Evolutionary conservation across 2,797 vertebrate genomes (phyloP).

Genomic region (Enteromius afrohamiltoni): DNA sequence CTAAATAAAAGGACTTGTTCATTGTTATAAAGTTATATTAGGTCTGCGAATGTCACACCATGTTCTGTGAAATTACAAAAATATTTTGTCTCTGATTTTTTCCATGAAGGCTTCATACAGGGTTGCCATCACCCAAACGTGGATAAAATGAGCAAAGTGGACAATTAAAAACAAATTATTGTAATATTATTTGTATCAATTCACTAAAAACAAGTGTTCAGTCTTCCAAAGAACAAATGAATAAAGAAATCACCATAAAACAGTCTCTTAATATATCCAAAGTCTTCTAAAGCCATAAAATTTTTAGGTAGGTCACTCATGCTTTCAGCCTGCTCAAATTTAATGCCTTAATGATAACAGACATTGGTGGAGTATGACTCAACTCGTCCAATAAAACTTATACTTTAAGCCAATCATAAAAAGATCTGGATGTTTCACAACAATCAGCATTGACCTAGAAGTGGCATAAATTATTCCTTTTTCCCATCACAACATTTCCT

Average conservation of each 20-base stretch:
- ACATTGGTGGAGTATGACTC: background rate
- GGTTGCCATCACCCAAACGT: background rate
- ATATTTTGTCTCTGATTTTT: background rate
- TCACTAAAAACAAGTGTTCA: background rate
- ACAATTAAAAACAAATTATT: background rate
- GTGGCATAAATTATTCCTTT: background rate
- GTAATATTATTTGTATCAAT: background rate
- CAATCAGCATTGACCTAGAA: background rate
- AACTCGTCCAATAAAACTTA: background rate
- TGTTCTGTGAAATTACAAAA: background rate
- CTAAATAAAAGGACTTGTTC: too few relatives aligned
- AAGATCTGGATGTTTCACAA: background rate
- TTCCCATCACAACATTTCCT: background rate
- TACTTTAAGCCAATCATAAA: background rate
- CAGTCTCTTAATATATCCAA: background rate
- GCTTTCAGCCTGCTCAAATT: background rate
- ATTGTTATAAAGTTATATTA: background rate
- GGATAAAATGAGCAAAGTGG: background rate
- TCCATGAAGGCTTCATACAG: background rate
- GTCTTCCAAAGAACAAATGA: background rate
- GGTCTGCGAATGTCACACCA: background rate
- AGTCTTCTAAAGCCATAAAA: background rate
- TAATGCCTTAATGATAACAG: background rate
- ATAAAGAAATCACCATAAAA: background rate
- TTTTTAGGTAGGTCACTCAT: background rate